These are phyloP conservation scores for Nymphicus hollandicus DNA, from an alignment of 2,113 vertebrate species.

Conservation along the genomic window DNA sequence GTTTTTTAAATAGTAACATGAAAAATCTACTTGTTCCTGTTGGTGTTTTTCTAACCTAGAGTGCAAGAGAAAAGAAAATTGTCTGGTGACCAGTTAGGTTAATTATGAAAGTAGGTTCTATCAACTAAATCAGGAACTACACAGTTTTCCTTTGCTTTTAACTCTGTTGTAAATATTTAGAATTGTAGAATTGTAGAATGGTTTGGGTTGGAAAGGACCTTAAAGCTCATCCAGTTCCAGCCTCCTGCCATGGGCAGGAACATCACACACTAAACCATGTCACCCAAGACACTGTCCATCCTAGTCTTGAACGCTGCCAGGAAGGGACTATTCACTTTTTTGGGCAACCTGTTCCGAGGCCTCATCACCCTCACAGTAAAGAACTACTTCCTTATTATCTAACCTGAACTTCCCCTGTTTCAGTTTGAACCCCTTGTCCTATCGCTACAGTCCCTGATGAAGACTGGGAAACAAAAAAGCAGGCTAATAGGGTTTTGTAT, in stretches of 20 bases:
- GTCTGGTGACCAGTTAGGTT: neutral
- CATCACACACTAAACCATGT: neutral
- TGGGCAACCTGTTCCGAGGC: neutral
- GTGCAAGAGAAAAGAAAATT: neutral
- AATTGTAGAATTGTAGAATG: neutral
- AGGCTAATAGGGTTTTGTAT: neutral
- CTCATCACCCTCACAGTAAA: neutral
- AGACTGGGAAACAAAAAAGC: neutral
- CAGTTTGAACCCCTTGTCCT: neutral
- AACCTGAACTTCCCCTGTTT: neutral
- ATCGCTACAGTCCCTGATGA: neutral
- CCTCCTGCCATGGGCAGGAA: neutral
- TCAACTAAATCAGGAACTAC: neutral
- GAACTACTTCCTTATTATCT: neutral
- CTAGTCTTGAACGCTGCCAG: neutral
- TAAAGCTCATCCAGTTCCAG: neutral
- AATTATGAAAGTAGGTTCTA: neutral
- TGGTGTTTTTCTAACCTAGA: neutral
- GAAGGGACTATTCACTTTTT: neutral
- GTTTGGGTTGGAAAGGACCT: neutral
- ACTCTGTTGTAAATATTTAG: neutral
- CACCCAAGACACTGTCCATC: neutral
- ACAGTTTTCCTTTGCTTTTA: neutral
- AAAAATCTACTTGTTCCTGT: neutral
- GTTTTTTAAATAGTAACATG: neutral